These are phyloP conservation scores for Heliconius ismenius DNA, from an alignment of 2,888 invertebrate genomes.

Conservation along the genomic window DNA sequence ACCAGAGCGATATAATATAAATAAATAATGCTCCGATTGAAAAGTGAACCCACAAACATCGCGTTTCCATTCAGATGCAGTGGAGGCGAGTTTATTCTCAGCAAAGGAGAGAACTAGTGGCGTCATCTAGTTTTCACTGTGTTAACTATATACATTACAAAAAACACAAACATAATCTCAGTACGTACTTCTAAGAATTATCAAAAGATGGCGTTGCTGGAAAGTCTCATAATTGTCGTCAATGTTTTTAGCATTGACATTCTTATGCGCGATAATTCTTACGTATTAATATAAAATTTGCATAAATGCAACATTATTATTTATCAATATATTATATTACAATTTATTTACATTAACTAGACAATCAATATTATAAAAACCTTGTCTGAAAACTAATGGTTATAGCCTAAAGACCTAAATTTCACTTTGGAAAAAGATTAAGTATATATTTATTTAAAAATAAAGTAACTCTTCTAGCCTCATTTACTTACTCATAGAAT, in stretches of 20 bases:
- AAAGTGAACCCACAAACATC: background rate
- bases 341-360: background rate
- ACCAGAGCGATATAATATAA: too few species aligned
- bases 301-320: background rate
- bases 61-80: background rate
- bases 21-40: background rate
- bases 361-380: background rate
- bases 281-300: background rate
- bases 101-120: background rate
- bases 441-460: background rate
- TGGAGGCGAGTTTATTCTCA: background rate
- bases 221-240: background rate
- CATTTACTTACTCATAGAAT: too few species aligned
- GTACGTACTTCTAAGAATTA: background rate
- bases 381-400: background rate
- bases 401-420: background rate
- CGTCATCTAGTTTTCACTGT: background rate
- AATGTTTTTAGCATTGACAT: too few species aligned
- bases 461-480: background rate
- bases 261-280: too few species aligned
- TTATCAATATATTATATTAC: background rate
- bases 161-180: background rate
- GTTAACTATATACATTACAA: background rate
- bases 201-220: conserved; percentile 1
- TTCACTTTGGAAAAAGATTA: background rate